These are phyloP conservation scores for Cacatua alba DNA, from an alignment of 2,113 vertebrate species.

Conservation along the genomic window DNA sequence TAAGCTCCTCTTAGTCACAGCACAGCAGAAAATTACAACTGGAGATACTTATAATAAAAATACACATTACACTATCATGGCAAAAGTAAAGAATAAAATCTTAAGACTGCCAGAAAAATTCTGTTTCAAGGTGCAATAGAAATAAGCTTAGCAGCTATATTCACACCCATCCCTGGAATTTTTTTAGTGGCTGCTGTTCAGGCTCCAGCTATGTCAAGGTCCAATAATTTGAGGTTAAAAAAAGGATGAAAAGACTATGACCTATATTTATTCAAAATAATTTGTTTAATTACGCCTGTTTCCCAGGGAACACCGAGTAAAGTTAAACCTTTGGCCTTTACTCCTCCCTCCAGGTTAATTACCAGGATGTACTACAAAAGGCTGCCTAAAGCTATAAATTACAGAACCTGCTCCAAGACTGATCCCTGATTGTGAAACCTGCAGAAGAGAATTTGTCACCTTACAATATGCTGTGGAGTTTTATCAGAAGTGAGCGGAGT, in stretches of 20 bases:
- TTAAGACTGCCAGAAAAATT: neutral
- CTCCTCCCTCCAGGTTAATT: neutral
- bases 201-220: neutral
- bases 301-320: neutral
- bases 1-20: neutral
- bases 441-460: neutral
- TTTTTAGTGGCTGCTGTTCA: neutral
- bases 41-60: neutral
- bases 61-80: neutral
- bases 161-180: neutral
- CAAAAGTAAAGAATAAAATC: neutral
- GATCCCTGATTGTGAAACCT: neutral
- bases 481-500: neutral
- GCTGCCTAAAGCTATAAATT: constrained; percentile 33
- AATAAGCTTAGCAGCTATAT: neutral
- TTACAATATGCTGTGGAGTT: neutral
- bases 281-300: neutral
- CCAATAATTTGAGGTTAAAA: neutral
- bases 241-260: neutral
- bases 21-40: neutral
- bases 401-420: neutral
- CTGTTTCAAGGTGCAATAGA: neutral
- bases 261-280: neutral
- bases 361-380: neutral
- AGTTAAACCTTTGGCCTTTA: neutral